These are phyloP conservation scores for Dendrolimus punctatus DNA, from an alignment of 1,140 invertebrate genomes.

Conservation along the genomic window DNA sequence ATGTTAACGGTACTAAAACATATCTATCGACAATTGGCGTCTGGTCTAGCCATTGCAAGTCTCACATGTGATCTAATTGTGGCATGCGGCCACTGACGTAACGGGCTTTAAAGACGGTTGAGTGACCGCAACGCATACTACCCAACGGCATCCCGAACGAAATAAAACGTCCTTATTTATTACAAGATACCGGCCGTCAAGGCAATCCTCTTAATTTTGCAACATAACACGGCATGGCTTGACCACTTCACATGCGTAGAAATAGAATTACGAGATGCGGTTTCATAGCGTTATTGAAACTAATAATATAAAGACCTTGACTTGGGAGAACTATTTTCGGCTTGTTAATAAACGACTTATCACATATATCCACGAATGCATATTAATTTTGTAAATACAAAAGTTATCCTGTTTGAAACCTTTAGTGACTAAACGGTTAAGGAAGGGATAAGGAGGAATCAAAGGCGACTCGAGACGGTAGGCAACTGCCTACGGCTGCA, in stretches of 20 bases:
- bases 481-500: too few relatives aligned
- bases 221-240: slow-evolving; percentile 24
- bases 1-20: slow-evolving; percentile 54
- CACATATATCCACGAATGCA: too few relatives aligned
- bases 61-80: slow-evolving; percentile 59
- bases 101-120: slow-evolving; percentile 46
- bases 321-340: not conserved
- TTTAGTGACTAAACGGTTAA: too few relatives aligned
- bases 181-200: slow-evolving; percentile 14
- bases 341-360: too few relatives aligned
- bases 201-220: slow-evolving; percentile 26
- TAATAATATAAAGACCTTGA: slow-evolving; percentile 18
- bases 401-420: too few relatives aligned
- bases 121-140: slow-evolving; percentile 44
- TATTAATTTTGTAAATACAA: too few relatives aligned
- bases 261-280: slow-evolving; percentile 23
- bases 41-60: slow-evolving; percentile 47
- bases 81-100: slow-evolving; percentile 55
- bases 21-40: slow-evolving; percentile 37
- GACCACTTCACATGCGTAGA: slow-evolving; percentile 19
- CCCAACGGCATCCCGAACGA: slow-evolving; percentile 35
- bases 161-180: slow-evolving; percentile 21
- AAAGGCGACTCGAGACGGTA: too few relatives aligned
- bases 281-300: slow-evolving; percentile 10
- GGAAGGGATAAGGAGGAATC: too few relatives aligned